These are phyloP conservation scores for Eupithecia exiguata DNA, from an alignment of 2,888 invertebrate species.

Conservation along the genomic window DNA sequence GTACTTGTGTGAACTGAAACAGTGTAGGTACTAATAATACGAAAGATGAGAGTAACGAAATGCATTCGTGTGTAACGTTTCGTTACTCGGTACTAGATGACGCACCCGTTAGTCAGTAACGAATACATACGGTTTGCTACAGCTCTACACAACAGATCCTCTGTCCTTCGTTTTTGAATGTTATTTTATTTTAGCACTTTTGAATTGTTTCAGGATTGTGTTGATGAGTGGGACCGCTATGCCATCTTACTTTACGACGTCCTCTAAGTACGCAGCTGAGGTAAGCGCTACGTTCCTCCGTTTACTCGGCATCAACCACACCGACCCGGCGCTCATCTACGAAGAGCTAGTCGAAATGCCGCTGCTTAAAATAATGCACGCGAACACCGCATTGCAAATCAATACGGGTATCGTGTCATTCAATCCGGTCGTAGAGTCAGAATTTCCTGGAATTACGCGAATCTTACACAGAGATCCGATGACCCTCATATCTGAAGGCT, in stretches of 20 bases:
- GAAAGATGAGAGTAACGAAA: too few species aligned
- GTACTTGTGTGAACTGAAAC: too few species aligned
- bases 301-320: background rate
- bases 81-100: too few species aligned
- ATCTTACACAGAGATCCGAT: slow-evolving; percentile 1
- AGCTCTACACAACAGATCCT: background rate
- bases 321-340: background rate
- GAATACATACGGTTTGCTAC: too few species aligned
- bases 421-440: background rate
- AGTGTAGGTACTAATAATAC: too few species aligned
- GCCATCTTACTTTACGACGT: background rate
- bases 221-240: slow-evolving; percentile 7
- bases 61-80: too few species aligned
- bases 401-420: background rate
- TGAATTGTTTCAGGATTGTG: background rate
- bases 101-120: too few species aligned
- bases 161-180: background rate
- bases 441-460: background rate
- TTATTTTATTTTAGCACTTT: background rate
- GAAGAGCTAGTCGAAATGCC: background rate
- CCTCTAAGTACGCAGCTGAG: background rate
- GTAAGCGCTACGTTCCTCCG: background rate
- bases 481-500: background rate
- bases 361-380: slow-evolving; percentile 1
- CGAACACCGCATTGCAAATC: slow-evolving; percentile 2